These are phyloP conservation scores for Trematocara zebra DNA, from an alignment of 2,113 vertebrate genomes.

Conservation along the genomic window DNA sequence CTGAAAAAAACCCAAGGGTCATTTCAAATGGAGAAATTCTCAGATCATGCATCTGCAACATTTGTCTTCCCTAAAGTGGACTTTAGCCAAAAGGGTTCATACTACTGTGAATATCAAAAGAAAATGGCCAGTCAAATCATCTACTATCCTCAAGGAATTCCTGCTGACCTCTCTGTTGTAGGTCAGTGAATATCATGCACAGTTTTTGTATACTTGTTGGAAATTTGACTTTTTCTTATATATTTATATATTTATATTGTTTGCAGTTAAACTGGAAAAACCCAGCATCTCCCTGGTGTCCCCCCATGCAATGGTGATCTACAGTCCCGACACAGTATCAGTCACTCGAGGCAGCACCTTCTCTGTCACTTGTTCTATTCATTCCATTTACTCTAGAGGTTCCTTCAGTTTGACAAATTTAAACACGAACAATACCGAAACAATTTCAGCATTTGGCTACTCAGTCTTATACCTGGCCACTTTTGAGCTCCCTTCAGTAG, in stretches of 20 bases:
- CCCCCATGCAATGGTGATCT: constrained; percentile 43
- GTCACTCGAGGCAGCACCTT: constrained; percentile 40
- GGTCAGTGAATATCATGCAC: background rate
- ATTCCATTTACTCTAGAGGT: constrained; percentile 36
- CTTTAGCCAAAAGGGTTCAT: constrained; percentile 50
- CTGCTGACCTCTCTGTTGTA: constrained; percentile 23
- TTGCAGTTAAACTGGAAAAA: constrained; percentile 49
- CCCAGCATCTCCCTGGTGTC: constrained; percentile 52
- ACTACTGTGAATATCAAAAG: constrained; percentile 68
- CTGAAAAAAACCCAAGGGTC: background rate
- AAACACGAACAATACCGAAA: background rate
- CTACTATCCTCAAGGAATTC: constrained; percentile 42
- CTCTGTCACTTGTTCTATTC: constrained; percentile 42
- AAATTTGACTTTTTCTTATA: background rate
- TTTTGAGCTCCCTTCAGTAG: constrained; percentile 48
- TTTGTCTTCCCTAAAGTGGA: constrained; percentile 50
- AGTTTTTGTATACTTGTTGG: background rate
- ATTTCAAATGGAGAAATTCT: constrained; percentile 29
- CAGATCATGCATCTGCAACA: constrained; percentile 13
- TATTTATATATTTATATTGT: background rate
- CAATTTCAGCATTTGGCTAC: constrained; percentile 9
- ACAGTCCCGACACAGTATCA: constrained; percentile 40
- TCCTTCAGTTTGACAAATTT: constrained; percentile 39
- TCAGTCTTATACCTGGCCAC: constrained; percentile 29
- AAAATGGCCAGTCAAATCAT: constrained; percentile 29